Base-by-base conservation (phyloP, 2,797 vertebrate genomes). In the Gymnoscopelus microlampas region DNA sequence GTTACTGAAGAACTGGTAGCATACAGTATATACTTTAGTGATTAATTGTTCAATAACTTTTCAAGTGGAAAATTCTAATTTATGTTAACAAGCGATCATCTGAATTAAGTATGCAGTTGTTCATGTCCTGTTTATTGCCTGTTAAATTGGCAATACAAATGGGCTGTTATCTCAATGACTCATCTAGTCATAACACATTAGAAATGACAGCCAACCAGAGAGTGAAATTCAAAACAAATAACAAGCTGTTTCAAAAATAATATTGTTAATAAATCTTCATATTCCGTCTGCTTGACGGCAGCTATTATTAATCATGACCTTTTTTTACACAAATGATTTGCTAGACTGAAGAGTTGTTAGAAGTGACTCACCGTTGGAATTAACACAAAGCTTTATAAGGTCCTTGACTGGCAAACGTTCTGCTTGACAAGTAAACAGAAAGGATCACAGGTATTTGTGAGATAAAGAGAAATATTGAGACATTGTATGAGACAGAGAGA, bases 301-400 rank as follows among this genome's bases (percentile, higher is more conserved):
- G 53, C 23, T 71, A 77, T 85, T 77, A 82, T 89, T 78, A 80
- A 82, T 82, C 71, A 70, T 8, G 19, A 23, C 70, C 71, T 72
- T 69, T 57, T 57, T 77, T 75, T 5, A 63, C 62, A 49, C 10
- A n/a, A 53, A 68, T 47, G 54, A 77, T 63, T 81, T 24, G 29
- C 60, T 70, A 60, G 59, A 66, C 67, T 72, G 0, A 10, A 85
- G 67, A 58, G 67, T 56, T 79, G 81, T 84, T 82, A 82, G 56
- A 49, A 60, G 79, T 90, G 86, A 89, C 72, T 87, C 89, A 90
- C 60, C 3, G 1, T 49, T 53, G 70, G 70, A 76, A 74, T 77
- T 48, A 76, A 76, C 62, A 47, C 77, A 74, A 60, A 1, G 74
- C 51, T 19, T 68, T 59, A 1, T 12, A 23, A 19, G 9, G n/a